Conservation (phyloP, 2,113 vertebrate species). For the Tauraco erythrolophus region DNA sequence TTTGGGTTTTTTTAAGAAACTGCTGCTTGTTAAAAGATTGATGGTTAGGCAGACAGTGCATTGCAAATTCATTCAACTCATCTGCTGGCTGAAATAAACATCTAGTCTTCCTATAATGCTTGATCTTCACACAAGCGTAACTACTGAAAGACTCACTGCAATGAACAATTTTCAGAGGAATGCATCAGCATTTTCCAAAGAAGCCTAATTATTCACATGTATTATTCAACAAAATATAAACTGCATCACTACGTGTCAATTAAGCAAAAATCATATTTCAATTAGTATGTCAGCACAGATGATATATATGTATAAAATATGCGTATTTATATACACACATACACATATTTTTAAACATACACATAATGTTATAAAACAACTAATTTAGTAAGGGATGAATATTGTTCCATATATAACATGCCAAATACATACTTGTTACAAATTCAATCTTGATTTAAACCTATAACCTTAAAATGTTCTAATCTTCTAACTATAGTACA, state of each 20-base stretch:
- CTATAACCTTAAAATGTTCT: not conserved
- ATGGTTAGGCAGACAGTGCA: not conserved
- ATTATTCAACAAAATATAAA: not conserved
- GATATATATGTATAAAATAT: not conserved
- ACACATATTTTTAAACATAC: not conserved
- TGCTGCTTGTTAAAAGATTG: not conserved
- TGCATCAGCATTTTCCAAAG: not conserved
- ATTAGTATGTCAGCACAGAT: not conserved
- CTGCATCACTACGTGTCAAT: not conserved
- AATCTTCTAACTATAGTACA: not conserved
- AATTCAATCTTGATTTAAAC: not conserved
- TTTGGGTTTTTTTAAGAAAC: not conserved
- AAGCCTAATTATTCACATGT: not conserved
- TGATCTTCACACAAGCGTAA: not conserved
- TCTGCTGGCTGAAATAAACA: not conserved
- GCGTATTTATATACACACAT: not conserved
- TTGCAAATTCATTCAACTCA: not conserved
- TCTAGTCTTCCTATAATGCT: not conserved
- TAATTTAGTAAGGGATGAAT: not conserved
- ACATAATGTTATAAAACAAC: not conserved
- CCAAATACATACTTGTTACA: not conserved
- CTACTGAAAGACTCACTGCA: not conserved
- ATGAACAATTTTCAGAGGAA: not conserved
- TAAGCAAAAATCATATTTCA: not conserved
- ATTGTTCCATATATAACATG: not conserved